Conservation (phyloP, 2,888 invertebrate species). For the Leucophora obtusa region DNA sequence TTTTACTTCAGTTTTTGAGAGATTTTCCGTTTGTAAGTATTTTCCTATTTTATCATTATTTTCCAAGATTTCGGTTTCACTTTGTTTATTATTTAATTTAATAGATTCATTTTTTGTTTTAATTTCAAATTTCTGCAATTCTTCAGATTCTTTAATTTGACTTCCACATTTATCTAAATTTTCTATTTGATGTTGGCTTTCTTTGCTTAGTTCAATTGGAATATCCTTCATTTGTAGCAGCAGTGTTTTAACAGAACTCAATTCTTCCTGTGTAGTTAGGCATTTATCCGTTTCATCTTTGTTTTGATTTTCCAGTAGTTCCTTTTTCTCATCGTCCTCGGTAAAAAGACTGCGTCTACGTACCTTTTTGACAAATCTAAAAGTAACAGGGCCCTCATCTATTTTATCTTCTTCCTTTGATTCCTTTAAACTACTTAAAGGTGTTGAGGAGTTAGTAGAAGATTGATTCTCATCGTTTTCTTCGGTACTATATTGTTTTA, state of each 20-base stretch:
- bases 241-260: neutral
- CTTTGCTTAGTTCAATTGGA: neutral
- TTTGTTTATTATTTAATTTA: neutral
- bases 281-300: constrained; percentile 42
- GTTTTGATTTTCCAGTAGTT: constrained; percentile 22
- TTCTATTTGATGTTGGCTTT: neutral
- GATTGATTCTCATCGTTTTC: constrained; percentile 62
- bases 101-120: neutral
- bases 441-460: neutral
- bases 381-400: constrained; percentile 69
- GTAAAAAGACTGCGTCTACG: constrained; percentile 74
- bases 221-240: neutral
- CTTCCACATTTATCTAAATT: neutral
- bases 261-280: neutral
- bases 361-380: constrained; percentile 76
- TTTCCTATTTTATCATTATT: neutral
- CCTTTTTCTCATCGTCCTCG: constrained; percentile 71
- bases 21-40: neutral
- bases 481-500: constrained; percentile 76
- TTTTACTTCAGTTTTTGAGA: neutral
- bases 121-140: neutral
- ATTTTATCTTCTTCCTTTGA: constrained; percentile 3
- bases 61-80: neutral
- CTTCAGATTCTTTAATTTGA: neutral
- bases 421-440: neutral